A percentile compares a stretch with the other conserved stretches of the same genome.
Conservation (phyloP, 2,888 invertebrate genomes). For the Gibbula magus region DNA sequence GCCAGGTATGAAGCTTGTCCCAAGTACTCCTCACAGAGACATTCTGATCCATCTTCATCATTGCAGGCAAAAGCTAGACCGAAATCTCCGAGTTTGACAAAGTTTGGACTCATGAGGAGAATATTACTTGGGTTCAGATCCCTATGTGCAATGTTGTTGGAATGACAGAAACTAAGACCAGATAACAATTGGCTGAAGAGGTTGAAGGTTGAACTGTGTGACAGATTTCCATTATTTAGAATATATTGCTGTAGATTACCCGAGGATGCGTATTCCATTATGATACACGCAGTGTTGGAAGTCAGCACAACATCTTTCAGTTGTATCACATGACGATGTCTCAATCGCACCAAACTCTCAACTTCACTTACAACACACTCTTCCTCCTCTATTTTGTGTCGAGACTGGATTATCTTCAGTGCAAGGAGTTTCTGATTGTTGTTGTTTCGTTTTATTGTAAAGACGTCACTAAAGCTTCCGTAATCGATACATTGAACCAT, state of each 20-base stretch:
- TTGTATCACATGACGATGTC: conserved; percentile 34
- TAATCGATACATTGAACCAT: conserved; percentile 33
- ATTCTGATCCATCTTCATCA: conserved; percentile 23
- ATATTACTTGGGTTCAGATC: conserved; percentile 51
- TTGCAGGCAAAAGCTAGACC: conserved; percentile 40
- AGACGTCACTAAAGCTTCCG: conserved; percentile 46
- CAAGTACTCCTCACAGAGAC: conserved; percentile 39
- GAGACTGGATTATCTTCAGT: conserved; percentile 38
- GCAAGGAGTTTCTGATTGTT: conserved; percentile 18
- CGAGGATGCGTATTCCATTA: conserved; percentile 44
- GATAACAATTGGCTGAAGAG: conserved; percentile 38
- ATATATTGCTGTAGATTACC: conserved; percentile 43
- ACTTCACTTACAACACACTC: conserved; percentile 37
- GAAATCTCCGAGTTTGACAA: conserved; percentile 47
- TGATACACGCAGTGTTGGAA: conserved; percentile 36
- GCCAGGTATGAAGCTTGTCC: conserved; percentile 45
- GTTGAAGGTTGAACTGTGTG: conserved; percentile 16
- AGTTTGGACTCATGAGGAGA: conserved; percentile 33
- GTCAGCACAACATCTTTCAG: conserved; percentile 37
- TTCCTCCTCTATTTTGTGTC: conserved; percentile 33
- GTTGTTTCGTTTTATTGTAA: conserved; percentile 20
- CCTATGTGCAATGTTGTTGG: conserved; percentile 39
- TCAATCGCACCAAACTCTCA: conserved; percentile 35
- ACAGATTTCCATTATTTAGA: background rate
- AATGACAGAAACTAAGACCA: conserved; percentile 41